Evolutionary conservation across 1,140 invertebrate species (phyloP), one percentile per base, ranked within the genome.

Genomic region (Cydia splendana): DNA sequence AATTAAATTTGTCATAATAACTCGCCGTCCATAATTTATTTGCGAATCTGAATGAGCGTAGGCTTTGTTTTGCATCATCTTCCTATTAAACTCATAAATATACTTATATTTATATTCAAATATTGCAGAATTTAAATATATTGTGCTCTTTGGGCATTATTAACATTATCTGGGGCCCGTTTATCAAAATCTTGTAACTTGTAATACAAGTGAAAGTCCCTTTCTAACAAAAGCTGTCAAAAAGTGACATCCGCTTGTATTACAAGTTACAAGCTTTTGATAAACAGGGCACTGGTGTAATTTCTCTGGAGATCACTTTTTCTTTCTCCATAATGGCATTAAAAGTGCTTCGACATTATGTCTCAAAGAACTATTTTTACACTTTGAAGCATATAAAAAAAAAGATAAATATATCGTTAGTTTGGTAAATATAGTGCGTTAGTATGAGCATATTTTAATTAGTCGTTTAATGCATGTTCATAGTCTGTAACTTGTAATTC

Each of bases 281-380:
- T n/a, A n/a, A n/a, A n/a, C n/a, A n/a, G n/a, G n/a, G n/a, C n/a
- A n/a, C n/a, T n/a, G 82, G 83, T 89, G 84, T 83, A 75, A 71
- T 80, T 81, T 82, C 69, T 75, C 82, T 75, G 51, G 76, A 84
- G 76, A 82, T 67, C 75, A 80, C 77, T 13, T 81, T 53, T 84
- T 83, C 77, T 79, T 51, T 82, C 80, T 78, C 80, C 78, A 76
- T 67, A 79, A 9, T 83, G 79, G 78, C 83, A 79, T 84, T 83
- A 78, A 45, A 83, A 85, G 75, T 87, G 87, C 84, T 91, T 92
- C 83, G 87, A 88, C 84, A 81, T 85, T 85, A 87, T 86, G 85
- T 88, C 85, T 87, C 82, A 89, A 92, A 87, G 81, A 89, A 88
- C 84, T 92, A 92, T 91, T 92, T 92, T 91, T 92, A 91, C 91